Conservation (phyloP, 1,140 invertebrate genomes). For the Magallana ariakensis region DNA sequence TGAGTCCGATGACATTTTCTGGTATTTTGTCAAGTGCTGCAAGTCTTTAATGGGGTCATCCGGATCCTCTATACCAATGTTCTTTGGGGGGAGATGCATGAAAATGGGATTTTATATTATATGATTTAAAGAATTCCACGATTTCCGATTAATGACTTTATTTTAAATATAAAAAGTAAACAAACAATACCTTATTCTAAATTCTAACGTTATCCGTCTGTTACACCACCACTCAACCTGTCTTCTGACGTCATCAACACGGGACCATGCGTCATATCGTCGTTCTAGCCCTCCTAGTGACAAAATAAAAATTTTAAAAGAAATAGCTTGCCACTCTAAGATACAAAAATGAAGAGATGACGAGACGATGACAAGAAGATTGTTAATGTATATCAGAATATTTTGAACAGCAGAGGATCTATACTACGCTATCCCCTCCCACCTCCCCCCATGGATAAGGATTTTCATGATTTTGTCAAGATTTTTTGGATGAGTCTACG, state of each 20-base stretch:
- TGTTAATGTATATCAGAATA: no score
- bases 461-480: no score
- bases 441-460: no score
- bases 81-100: constrained; percentile 74
- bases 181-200: constrained; percentile 86
- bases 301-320: not conserved
- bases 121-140: not conserved
- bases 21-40: constrained; percentile 82
- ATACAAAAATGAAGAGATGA: no score
- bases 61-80: constrained; percentile 92
- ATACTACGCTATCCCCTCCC: constrained; percentile 64
- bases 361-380: no score
- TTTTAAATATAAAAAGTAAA: not conserved
- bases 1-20: not conserved
- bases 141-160: not conserved
- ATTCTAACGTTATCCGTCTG: constrained; percentile 89
- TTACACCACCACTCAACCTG: constrained; percentile 88
- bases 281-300: constrained; percentile 94
- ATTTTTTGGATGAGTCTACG: no score
- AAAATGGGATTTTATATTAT: not conserved
- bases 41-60: constrained; percentile 93
- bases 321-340: no score
- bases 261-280: constrained; percentile 80
- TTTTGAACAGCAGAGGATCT: no score
- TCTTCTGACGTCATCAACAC: constrained; percentile 83